Evolutionary conservation across 2,888 invertebrate species (phyloP).

Genomic region (Tromatobia lineatoria): DNA sequence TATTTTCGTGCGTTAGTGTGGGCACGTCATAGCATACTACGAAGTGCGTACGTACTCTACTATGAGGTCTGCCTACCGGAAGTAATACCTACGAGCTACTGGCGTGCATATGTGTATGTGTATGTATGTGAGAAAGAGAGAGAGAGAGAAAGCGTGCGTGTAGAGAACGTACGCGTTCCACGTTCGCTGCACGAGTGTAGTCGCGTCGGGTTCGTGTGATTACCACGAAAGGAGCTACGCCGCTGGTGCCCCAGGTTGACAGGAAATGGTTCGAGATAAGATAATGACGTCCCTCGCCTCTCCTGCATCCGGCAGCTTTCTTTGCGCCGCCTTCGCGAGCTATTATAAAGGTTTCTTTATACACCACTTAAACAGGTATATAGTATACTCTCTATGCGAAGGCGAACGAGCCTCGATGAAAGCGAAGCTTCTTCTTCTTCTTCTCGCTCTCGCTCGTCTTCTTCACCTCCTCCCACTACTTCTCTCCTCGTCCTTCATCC

Average conservation of each 20-base stretch:
- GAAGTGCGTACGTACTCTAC: conserved; percentile 42
- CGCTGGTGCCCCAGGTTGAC: conserved; percentile 79
- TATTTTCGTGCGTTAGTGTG: conserved; percentile 45
- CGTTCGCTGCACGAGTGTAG: conserved; percentile 5
- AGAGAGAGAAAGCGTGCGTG: conserved; percentile 59
- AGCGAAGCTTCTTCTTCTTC: conserved; percentile 53
- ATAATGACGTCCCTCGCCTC: conserved; percentile 79
- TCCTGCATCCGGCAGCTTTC: conserved; percentile 80
- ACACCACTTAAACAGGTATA: conserved; percentile 70
- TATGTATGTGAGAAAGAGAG: conserved; percentile 18
- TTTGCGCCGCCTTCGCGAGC: conserved; percentile 71
- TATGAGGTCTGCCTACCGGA: conserved; percentile 72
- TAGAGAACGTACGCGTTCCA: conserved; percentile 67
- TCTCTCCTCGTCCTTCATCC: neutral
- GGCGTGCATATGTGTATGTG: too few species aligned
- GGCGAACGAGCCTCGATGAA: conserved; percentile 45
- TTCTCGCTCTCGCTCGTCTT: conserved; percentile 25
- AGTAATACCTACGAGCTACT: conserved; percentile 69
- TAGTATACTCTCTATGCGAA: conserved; percentile 63
- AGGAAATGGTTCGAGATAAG: conserved; percentile 83
- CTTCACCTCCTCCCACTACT: neutral
- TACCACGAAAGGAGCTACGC: conserved; percentile 71
- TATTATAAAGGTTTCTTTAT: conserved; percentile 73
- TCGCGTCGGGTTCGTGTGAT: conserved; percentile 65
- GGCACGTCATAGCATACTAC: conserved; percentile 15